Percentiles rank a stretch among this genome's conserved stretches.
Conservation (phyloP, 2,888 invertebrate species). For the Epiblema foenella region DNA sequence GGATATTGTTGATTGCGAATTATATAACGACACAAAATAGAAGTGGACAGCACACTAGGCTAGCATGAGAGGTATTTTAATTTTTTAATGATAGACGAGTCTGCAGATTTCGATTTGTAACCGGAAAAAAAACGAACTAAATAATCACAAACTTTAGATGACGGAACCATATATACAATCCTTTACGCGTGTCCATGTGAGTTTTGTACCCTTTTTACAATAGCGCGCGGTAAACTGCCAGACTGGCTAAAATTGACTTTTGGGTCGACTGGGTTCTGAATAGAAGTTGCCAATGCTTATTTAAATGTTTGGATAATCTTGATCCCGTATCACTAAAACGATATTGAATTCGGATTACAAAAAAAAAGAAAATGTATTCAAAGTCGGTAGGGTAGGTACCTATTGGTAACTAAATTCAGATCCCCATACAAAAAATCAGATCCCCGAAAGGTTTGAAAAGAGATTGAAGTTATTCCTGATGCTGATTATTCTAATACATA, state of each 20-base stretch:
- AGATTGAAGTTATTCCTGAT: too few species aligned
- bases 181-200: slow-evolving; percentile 11
- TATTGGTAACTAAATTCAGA: too few species aligned
- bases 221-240: slow-evolving; percentile 35
- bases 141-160: neutral
- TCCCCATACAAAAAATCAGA: too few species aligned
- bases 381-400: too few species aligned
- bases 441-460: too few species aligned
- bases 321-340: slow-evolving; percentile 35
- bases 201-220: slow-evolving; percentile 56
- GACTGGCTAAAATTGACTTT: slow-evolving; percentile 53
- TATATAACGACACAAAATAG: too few species aligned
- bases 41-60: too few species aligned
- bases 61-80: too few species aligned
- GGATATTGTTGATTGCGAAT: too few species aligned
- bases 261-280: slow-evolving; percentile 40
- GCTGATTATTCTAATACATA: too few species aligned
- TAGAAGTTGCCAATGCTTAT: slow-evolving; percentile 41
- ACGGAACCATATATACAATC: slow-evolving; percentile 21
- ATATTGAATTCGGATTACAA: slow-evolving; percentile 30
- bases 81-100: too few species aligned
- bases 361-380: neutral
- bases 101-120: too few species aligned
- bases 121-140: neutral
- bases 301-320: slow-evolving; percentile 39